Base-by-base conservation (phyloP, 2,113 vertebrate genomes). In the Hippoglossus stenolepis region DNA sequence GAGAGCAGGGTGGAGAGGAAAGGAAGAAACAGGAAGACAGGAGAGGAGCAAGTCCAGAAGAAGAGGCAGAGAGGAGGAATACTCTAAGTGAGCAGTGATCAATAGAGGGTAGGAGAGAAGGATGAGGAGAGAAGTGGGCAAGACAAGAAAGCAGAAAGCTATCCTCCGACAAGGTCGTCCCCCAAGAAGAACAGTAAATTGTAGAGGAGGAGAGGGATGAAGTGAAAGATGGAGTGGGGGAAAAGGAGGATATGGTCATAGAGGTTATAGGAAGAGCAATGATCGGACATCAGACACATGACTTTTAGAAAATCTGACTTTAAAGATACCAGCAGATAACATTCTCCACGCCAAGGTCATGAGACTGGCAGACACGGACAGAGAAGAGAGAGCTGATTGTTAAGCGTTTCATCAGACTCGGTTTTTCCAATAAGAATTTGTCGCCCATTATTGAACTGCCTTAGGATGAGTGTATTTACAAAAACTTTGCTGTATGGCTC, bases 321-420 rank as follows among this genome's bases (percentile, higher is more conserved):
- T 12, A 28, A 10, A 73, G 21, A 56, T 38, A 76, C 1, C 6
- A 20, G 59, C 13, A 26, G 28, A 38, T 54, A 68, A 40, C 3
- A 89, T 87, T 90, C 28, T 80, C 73, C 74, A 87, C 66, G 0
- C 69, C 47, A 4, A 57, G 58, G 43, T 70, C 85, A 89, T 59
- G 75, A 79, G 83, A 70, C 74, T 26, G 1, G 23, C 17, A 45
- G 54, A 78, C 79, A 80, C 68, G 13, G 0, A 35, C 14, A 24
- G 57, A 77, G 66, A 82, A 76, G 24, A 86, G 73, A 73, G 70
- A 49, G 23, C 35, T 38, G 47, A 3, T 76, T 89, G 87, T 88
- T 82, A 0, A 2, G 28, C 14, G 2, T 11, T 45, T 58, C n/a
- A 23, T 26, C 18, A 64, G 57, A 47, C 26, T 62, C 23, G 5